Evolutionary conservation across 2,888 invertebrate species (phyloP).

Genomic region (Drosophila picticornis): DNA sequence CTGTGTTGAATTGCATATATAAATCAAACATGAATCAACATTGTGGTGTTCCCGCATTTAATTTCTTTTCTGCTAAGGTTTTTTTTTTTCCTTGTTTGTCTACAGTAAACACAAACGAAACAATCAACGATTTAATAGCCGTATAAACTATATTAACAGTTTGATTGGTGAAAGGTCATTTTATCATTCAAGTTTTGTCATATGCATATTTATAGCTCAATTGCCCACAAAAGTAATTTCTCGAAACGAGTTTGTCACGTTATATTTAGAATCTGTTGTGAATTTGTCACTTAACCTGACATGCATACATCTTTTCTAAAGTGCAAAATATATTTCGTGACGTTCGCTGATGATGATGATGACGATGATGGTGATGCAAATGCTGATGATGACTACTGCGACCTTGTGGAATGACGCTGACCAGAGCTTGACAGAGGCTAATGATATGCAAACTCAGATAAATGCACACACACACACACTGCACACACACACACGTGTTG

Average conservation of each 20-base stretch:
- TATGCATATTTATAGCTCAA: neutral
- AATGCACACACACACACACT: conserved; percentile 2
- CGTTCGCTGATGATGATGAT: neutral
- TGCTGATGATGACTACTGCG: conserved; percentile 17
- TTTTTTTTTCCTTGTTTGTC: neutral
- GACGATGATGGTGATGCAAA: conserved; percentile 4
- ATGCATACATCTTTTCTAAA: conserved; percentile 11
- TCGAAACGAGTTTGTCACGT: conserved; percentile 15
- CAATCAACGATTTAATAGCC: neutral
- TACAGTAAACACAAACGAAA: neutral
- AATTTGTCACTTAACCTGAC: conserved; percentile 24
- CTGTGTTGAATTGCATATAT: neutral
- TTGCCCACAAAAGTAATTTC: conserved; percentile 9
- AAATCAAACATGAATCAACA: neutral
- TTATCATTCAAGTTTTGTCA: neutral
- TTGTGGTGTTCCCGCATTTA: neutral
- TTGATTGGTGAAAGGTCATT: conserved; percentile 5
- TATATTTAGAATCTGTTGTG: conserved; percentile 14
- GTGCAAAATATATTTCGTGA: conserved; percentile 2
- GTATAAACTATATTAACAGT: neutral
- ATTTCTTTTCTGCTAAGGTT: neutral
- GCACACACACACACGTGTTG: neutral
- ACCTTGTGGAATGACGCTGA: conserved; percentile 37
- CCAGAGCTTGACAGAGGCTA: conserved; percentile 26
- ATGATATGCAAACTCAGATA: conserved; percentile 29